phyloP scores from a whole-genome alignment of 2,888 invertebrate species.

The Phoenoteleia sp. region DNA sequence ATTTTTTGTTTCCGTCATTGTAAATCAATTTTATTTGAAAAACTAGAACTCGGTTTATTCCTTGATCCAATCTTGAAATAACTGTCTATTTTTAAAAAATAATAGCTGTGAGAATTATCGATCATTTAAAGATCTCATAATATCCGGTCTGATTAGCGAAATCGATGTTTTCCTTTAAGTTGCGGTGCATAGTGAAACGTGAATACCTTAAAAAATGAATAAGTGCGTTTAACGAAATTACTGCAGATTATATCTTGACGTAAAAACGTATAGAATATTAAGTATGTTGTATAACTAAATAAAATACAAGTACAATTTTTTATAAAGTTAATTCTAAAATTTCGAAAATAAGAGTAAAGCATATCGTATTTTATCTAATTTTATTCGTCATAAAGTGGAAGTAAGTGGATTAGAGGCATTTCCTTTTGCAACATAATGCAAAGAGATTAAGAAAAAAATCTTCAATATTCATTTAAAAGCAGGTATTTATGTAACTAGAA shows the following conservation, averaged over 20 bases:
- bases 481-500: conserved; percentile 2
- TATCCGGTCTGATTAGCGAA: conserved; percentile 48
- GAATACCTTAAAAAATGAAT: conserved; percentile 12
- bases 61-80: conserved; percentile 4
- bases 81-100: conserved; percentile 27
- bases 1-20: conserved; percentile 22
- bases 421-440: background rate
- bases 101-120: conserved; percentile 17
- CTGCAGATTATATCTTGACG: conserved; percentile 21
- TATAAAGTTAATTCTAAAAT: background rate
- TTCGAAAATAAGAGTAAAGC: background rate
- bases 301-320: background rate
- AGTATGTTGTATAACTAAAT: too few species aligned
- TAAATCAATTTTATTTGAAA: conserved; percentile 9
- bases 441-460: conserved; percentile 3
- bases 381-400: background rate
- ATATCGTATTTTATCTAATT: background rate
- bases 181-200: background rate
- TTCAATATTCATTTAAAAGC: background rate
- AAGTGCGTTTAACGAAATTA: conserved; percentile 11
- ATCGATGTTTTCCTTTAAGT: conserved; percentile 22
- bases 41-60: too few species aligned
- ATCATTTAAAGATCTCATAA: conserved; percentile 43
- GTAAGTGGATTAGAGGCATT: background rate
- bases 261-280: background rate